Evolutionary conservation across 2,888 invertebrate genomes (phyloP).

Genomic region (Lamellibrachia columna): DNA sequence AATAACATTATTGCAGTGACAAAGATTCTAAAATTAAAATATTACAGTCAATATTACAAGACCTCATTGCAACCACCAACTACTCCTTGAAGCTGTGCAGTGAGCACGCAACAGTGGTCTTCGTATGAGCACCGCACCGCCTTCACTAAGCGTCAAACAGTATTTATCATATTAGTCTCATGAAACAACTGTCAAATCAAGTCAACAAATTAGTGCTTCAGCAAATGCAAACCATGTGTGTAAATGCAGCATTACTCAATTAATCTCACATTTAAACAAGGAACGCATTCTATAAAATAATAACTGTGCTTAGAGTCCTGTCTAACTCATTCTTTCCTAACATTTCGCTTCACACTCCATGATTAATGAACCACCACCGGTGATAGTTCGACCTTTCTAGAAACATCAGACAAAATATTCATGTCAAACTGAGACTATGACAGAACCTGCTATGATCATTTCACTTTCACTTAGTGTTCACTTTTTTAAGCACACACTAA

Average conservation of each 20-base stretch:
- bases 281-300: neutral
- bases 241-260: neutral
- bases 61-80: neutral
- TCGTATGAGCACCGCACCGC: neutral
- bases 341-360: neutral
- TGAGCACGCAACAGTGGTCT: neutral
- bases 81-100: neutral
- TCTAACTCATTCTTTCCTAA: neutral
- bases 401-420: too few relatives aligned
- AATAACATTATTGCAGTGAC: neutral
- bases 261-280: neutral
- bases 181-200: neutral
- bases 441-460: neutral
- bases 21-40: neutral
- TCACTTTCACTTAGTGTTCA: neutral
- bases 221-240: neutral
- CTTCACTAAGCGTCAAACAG: neutral
- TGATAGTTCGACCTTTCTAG: too few relatives aligned
- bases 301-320: neutral
- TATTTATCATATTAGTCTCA: neutral
- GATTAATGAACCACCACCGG: too few relatives aligned
- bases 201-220: neutral
- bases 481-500: neutral
- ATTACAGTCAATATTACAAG: neutral
- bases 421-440: neutral